Evolutionary conservation across 2,113 vertebrate species (phyloP).

Genomic region (Paratilapia polleni): DNA sequence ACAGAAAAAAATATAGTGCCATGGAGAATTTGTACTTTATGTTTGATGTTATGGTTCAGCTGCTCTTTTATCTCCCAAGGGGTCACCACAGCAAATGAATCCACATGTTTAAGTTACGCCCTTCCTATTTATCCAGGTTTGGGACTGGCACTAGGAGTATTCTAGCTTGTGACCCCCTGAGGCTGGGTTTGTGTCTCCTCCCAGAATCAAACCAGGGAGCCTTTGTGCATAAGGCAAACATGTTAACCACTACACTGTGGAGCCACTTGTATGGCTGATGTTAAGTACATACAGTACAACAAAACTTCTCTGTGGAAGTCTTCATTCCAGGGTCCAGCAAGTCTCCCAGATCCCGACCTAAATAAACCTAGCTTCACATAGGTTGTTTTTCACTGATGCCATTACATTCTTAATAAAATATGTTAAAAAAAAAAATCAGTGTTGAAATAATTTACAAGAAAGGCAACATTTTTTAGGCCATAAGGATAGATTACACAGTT

Average conservation of each 20-base stretch:
- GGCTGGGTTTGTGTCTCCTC: background rate
- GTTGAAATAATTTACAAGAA: background rate
- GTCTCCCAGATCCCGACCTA: background rate
- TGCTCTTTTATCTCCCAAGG: too few relatives aligned
- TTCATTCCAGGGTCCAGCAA: background rate
- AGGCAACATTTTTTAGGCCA: background rate
- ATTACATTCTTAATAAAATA: background rate
- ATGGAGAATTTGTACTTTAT: background rate
- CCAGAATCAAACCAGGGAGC: too few relatives aligned
- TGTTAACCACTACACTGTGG: background rate
- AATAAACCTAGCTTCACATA: background rate
- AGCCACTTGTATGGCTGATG: background rate
- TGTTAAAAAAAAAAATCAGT: background rate
- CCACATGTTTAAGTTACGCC: too few relatives aligned
- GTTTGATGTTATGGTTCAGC: background rate
- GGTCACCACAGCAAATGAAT: background rate
- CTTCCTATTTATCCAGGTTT: too few relatives aligned
- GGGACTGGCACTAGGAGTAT: background rate
- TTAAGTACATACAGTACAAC: background rate
- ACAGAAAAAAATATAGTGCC: background rate
- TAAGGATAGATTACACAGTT: background rate
- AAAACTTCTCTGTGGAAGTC: background rate
- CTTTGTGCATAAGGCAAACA: background rate
- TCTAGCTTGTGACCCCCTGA: background rate
- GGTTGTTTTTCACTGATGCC: background rate